phyloP scores from a whole-genome alignment of 1,140 invertebrate species.

The Drosophila equinoxialis region DNA sequence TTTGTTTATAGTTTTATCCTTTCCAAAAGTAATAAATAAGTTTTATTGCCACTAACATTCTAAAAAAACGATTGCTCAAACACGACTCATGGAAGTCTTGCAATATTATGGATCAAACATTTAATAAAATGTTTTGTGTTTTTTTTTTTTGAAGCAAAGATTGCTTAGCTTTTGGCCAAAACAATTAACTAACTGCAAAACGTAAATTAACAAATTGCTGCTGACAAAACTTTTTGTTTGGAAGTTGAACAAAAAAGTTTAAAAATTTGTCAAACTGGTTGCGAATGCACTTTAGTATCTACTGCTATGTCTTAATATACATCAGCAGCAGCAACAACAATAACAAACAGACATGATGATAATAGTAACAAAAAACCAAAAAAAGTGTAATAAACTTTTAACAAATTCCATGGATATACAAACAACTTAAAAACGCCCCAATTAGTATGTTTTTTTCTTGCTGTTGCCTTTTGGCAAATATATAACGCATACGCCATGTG shows the following conservation, averaged over 20 bases:
- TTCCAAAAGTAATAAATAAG: conserved; percentile 11
- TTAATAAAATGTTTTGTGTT: not conserved
- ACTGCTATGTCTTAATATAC: conserved; percentile 18
- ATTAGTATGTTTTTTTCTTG: conserved; percentile 38
- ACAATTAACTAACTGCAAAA: conserved; percentile 56
- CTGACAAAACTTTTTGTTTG: conserved; percentile 20
- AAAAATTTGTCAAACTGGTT: conserved; percentile 34
- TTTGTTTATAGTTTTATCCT: not conserved
- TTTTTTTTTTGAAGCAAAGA: not conserved
- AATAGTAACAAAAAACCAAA: conserved; percentile 27
- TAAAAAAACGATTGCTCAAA: conserved; percentile 6
- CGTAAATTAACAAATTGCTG: conserved; percentile 32
- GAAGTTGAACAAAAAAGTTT: not conserved
- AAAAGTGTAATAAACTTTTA: conserved; percentile 70
- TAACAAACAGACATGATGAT: conserved; percentile 30
- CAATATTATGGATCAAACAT: conserved; percentile 6
- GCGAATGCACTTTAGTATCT: conserved; percentile 42
- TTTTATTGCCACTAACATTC: not conserved
- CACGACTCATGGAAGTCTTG: not conserved
- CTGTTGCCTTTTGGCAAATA: conserved; percentile 20
- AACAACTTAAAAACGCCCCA: conserved; percentile 55
- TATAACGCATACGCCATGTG: conserved; percentile 63
- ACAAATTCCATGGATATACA: conserved; percentile 70
- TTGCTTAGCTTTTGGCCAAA: conserved; percentile 56
- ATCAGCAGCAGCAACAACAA: conserved; percentile 48